These are phyloP conservation scores for Pristionchus arcanus DNA, from an alignment of 2,888 invertebrate genomes.

Conservation along the genomic window DNA sequence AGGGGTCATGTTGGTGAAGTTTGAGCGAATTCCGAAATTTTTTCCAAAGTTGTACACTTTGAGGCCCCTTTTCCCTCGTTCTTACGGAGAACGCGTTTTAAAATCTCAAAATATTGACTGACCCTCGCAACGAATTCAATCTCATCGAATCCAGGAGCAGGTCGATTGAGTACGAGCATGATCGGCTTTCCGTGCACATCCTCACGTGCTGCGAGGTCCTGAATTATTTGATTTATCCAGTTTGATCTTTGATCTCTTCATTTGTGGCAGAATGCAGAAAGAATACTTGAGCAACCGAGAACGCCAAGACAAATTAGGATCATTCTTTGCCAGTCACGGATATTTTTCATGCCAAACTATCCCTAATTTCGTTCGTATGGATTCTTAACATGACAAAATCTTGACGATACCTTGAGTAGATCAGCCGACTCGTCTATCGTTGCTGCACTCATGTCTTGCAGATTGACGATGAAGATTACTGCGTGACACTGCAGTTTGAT, in stretches of 20 bases:
- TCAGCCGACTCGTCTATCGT: conserved; percentile 20
- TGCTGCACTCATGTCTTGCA: background rate
- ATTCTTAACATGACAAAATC: no score
- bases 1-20: no score
- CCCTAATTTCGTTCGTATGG: no score
- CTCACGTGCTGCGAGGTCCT: conserved; percentile 27
- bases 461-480: conserved; percentile 47
- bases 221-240: background rate
- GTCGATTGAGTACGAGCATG: conserved; percentile 49
- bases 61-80: no score
- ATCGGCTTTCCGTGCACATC: conserved; percentile 54
- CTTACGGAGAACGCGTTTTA: no score
- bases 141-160: conserved; percentile 42
- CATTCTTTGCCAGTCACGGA: background rate
- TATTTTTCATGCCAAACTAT: no score
- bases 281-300: background rate
- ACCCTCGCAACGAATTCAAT: conserved; percentile 50
- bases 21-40: no score
- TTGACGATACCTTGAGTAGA: conserved; percentile 23
- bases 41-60: no score
- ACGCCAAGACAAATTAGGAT: background rate
- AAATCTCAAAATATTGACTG: background rate
- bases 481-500: conserved; percentile 53
- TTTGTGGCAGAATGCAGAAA: background rate
- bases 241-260: background rate